Percentiles rank a stretch among this genome's conserved stretches.
phyloP scores from a whole-genome alignment of 2,113 vertebrate genomes.

The Lagenorhynchus albirostris region DNA sequence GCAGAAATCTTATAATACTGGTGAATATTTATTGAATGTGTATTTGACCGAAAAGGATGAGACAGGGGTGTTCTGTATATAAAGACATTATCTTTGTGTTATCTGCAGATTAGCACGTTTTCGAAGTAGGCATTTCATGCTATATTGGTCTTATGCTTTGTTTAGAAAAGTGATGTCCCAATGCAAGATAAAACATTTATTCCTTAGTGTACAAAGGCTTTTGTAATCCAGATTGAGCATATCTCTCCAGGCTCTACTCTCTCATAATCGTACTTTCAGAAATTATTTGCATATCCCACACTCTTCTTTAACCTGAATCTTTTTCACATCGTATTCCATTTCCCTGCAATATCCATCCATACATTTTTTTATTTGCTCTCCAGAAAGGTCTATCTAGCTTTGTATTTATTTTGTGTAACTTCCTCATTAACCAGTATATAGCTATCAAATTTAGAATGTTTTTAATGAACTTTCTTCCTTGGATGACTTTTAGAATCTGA shows the following conservation, averaged over 20 bases:
- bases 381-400: not conserved
- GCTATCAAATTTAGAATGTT: not conserved
- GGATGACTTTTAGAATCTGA: conserved; percentile 66
- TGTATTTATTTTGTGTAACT: not conserved
- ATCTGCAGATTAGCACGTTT: conserved; percentile 5
- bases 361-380: not conserved
- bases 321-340: not conserved
- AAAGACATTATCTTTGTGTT: not conserved
- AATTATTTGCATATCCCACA: not conserved
- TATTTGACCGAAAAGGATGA: conserved; percentile 4
- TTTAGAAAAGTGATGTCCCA: not conserved
- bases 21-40: conserved; percentile 3
- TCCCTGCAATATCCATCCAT: not conserved
- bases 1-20: not conserved
- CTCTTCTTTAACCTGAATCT: not conserved
- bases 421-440: not conserved
- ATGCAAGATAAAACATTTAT: not conserved
- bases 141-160: not conserved
- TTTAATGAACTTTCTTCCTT: conserved; percentile 42
- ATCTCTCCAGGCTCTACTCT: not conserved
- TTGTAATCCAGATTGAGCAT: not conserved
- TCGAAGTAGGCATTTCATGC: not conserved
- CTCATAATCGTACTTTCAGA: not conserved
- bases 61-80: not conserved
- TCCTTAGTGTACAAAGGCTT: not conserved